Percentiles rank a stretch among this genome's conserved stretches.
Evolutionary conservation across 2,113 vertebrate species (phyloP).

Genomic region (Erythrocercus mccallii): DNA sequence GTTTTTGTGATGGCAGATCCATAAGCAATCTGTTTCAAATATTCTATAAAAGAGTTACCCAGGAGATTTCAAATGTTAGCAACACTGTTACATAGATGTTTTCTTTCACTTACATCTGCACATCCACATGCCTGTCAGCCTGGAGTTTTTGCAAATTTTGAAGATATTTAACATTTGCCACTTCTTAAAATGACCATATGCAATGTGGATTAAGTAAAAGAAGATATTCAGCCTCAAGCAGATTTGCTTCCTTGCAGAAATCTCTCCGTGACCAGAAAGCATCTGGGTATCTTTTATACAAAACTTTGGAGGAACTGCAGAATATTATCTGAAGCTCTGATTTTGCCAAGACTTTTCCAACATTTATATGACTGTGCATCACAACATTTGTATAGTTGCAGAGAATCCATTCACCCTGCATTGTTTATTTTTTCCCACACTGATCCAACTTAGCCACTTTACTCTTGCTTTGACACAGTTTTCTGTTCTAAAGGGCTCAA

Average conservation of each 20-base stretch:
- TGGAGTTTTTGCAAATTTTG: neutral
- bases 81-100: neutral
- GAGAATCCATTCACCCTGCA: neutral
- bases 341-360: neutral
- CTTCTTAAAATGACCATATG: neutral
- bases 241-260: neutral
- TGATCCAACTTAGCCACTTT: neutral
- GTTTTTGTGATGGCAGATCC: neutral
- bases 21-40: neutral
- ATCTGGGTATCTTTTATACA: neutral
- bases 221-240: neutral
- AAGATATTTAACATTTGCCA: neutral
- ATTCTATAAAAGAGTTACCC: neutral
- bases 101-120: neutral
- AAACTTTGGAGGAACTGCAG: neutral
- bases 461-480: neutral
- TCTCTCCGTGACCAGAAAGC: neutral
- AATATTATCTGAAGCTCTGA: neutral
- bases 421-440: neutral
- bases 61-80: neutral
- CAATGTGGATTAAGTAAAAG: neutral
- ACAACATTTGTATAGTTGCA: neutral
- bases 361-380: neutral
- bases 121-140: neutral
- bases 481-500: neutral